Evolutionary conservation across 2,113 vertebrate species (phyloP).

Genomic region (Chlorodrepanis virens): DNA sequence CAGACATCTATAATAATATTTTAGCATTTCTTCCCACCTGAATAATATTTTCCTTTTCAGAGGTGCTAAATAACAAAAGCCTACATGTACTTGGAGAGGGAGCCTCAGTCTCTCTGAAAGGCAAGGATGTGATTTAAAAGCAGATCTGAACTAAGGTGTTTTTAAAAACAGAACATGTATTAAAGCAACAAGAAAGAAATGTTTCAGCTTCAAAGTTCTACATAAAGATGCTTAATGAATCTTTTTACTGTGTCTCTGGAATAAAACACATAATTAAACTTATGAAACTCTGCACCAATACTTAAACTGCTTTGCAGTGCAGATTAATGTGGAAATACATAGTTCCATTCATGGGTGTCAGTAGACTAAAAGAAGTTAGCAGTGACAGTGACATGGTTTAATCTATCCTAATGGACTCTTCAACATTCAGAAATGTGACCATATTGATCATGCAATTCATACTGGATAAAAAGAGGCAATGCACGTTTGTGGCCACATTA

Average conservation of each 20-base stretch:
- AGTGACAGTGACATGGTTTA: neutral
- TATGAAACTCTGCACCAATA: neutral
- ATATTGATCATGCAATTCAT: neutral
- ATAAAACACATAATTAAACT: neutral
- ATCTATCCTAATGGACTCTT: neutral
- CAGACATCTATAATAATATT: neutral
- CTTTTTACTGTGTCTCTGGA: neutral
- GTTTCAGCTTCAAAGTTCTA: neutral
- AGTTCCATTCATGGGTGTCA: neutral
- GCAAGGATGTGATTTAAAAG: neutral
- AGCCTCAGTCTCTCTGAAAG: neutral
- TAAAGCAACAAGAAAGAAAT: neutral
- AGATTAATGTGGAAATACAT: neutral
- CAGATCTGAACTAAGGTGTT: neutral
- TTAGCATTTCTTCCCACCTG: neutral
- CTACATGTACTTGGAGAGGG: neutral
- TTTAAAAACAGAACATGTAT: neutral
- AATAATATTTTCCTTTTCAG: neutral
- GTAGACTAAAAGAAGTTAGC: neutral
- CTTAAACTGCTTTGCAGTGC: neutral
- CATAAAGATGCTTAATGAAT: neutral
- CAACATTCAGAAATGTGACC: neutral
- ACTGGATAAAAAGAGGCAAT: neutral
- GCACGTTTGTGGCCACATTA: conserved; percentile 2
- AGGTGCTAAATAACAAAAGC: neutral